Conservation (phyloP, 2,888 invertebrate species). For the Troilus luridus region DNA sequence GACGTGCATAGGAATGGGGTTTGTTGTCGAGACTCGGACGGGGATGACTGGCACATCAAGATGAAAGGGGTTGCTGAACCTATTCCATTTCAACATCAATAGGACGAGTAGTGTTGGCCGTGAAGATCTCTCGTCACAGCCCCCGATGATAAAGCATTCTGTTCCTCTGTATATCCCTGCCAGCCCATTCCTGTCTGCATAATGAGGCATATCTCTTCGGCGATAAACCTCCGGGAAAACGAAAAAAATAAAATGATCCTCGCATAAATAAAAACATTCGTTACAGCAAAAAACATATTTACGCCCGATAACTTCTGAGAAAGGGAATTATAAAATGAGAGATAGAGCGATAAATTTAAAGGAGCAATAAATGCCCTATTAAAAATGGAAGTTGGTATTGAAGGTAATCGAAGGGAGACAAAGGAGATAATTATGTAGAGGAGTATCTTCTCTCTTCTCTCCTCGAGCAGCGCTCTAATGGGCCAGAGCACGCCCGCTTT, state of each 20-base stretch:
- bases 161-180: not conserved
- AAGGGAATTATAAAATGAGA: conserved; percentile 28
- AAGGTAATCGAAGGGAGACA: conserved; percentile 14
- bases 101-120: not conserved
- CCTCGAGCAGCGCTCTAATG: not conserved
- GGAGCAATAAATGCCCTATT: conserved; percentile 32
- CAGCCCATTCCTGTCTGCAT: not conserved
- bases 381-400: conserved; percentile 30
- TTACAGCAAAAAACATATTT: not conserved
- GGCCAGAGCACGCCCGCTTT: not conserved
- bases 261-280: not conserved
- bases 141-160: conserved; percentile 7
- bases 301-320: not conserved
- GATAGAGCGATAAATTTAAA: conserved; percentile 1
- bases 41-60: conserved; percentile 31
- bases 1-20: conserved; percentile 3
- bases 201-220: not conserved
- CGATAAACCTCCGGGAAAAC: not conserved
- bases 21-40: not conserved
- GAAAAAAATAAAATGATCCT: not conserved
- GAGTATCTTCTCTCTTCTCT: not conserved
- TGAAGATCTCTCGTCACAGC: conserved; percentile 18
- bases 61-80: conserved; percentile 41
- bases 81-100: conserved; percentile 49
- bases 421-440: not conserved